phyloP scores from a whole-genome alignment of 2,113 vertebrate genomes.

The Psittacara wagleri region DNA sequence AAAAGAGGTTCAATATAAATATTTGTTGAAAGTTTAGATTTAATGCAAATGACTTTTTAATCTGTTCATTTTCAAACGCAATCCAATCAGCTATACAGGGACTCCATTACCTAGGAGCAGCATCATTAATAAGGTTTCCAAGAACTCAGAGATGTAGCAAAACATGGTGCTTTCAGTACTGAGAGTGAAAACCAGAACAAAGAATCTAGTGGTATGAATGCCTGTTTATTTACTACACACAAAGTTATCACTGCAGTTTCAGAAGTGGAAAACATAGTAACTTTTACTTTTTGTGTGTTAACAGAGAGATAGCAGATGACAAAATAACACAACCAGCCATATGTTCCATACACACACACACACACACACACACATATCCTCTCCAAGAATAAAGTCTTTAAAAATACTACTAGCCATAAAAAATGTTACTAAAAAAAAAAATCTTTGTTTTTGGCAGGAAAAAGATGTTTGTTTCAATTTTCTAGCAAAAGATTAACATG shows the following conservation, averaged over 20 bases:
- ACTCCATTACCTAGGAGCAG: background rate
- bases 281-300: background rate
- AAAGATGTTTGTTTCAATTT: background rate
- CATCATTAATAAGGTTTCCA: background rate
- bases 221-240: background rate
- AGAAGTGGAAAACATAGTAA: background rate
- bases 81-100: background rate
- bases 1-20: background rate
- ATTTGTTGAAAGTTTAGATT: background rate
- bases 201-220: background rate
- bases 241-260: background rate
- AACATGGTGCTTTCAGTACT: background rate
- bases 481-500: background rate
- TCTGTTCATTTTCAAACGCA: background rate
- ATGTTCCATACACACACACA: background rate
- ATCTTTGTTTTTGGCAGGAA: background rate
- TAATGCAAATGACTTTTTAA: background rate
- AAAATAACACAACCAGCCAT: background rate
- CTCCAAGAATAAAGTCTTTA: background rate
- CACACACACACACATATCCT: background rate
- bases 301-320: background rate
- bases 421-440: conserved; percentile 5
- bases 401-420: background rate
- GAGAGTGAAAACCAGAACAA: background rate
- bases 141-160: background rate